Evolutionary conservation across 2,888 invertebrate genomes (phyloP).

Genomic region (Meiosimyza decipiens): DNA sequence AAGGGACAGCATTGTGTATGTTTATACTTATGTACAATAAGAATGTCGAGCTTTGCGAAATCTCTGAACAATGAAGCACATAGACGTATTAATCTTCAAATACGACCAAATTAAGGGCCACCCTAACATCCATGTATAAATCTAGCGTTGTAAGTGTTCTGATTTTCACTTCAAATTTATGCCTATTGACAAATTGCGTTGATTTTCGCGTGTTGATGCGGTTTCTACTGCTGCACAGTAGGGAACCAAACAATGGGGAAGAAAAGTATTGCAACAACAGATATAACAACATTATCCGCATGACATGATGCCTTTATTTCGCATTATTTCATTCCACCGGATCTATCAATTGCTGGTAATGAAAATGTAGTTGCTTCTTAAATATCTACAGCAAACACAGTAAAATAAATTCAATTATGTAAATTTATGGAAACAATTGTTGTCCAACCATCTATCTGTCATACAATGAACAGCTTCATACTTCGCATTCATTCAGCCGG

Average conservation of each 20-base stretch:
- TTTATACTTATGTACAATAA: too few species aligned
- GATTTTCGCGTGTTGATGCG: not conserved
- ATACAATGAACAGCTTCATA: conserved; percentile 29
- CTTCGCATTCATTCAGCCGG: conserved; percentile 19
- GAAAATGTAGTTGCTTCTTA: conserved; percentile 13
- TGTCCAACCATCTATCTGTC: conserved; percentile 22
- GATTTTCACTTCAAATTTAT: too few species aligned
- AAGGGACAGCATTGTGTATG: too few species aligned
- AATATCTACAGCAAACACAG: conserved; percentile 10
- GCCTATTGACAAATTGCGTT: conserved; percentile 2
- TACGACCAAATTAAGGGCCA: too few species aligned
- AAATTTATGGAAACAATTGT: conserved; percentile 55
- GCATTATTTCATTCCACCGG: conserved; percentile 52
- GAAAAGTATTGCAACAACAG: too few species aligned
- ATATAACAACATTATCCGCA: too few species aligned
- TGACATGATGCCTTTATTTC: conserved; percentile 21
- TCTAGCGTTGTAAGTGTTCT: too few species aligned
- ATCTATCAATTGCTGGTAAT: conserved; percentile 62
- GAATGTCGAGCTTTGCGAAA: too few species aligned
- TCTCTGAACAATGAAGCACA: too few species aligned
- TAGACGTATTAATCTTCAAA: too few species aligned
- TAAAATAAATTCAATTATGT: conserved; percentile 65
- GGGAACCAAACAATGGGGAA: not conserved
- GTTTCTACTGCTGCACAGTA: not conserved
- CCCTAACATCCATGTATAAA: too few species aligned